Base-by-base conservation (phyloP, 2,888 invertebrate genomes). In the Drosophila pegasa region DNA sequence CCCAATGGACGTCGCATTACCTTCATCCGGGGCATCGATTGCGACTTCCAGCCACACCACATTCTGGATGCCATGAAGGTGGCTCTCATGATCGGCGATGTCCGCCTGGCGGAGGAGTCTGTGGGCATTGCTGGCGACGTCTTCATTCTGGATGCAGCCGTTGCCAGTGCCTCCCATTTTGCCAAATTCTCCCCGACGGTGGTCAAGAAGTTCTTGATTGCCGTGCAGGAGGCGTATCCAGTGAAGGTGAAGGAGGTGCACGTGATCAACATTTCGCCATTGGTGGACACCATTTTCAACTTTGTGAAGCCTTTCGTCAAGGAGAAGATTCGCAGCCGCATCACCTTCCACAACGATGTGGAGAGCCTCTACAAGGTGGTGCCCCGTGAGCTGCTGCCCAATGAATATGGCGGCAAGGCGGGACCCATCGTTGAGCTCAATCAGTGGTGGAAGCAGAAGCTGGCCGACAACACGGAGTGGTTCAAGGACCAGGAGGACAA, bases 201-300 rank as follows among this genome's bases (percentile, higher is more conserved):
- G 54, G 95, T 97, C 56, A 97, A 96, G 93, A 97, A 97, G 92
- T 97, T 97, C 93, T 93, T 97, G 85, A 95, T 96, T 69, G 96
- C 96, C 91, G 96, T 97, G 18, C 96, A 96, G 94, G 97, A 97
- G 93, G 97, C 97, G 5, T 97, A 97, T 91, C 97, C 97, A 6
- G 97, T 97, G 0, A 97, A 97, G 91, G 93, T 97, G 85, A 97
- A 97, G 92, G 96, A 96, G 92, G 96, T 97, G 29, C 97, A 97
- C 89, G 95, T 97, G 1, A 94, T 97, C 87, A 97, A 97, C 90
- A 95, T 96, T 4, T 96, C 96, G 1, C 96, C 97, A 0, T 91
- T 97, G 37, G 96, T 97, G 33, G 97, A 97, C 90, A 96, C 96
- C 70, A 97, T 97, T 75, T 95, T 96, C 80, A 96, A 95, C 90